Percentiles rank a stretch among this genome's conserved stretches.
These are phyloP conservation scores for Knipowitschia caucasica DNA, from an alignment of 2,797 vertebrate species.

Conservation along the genomic window DNA sequence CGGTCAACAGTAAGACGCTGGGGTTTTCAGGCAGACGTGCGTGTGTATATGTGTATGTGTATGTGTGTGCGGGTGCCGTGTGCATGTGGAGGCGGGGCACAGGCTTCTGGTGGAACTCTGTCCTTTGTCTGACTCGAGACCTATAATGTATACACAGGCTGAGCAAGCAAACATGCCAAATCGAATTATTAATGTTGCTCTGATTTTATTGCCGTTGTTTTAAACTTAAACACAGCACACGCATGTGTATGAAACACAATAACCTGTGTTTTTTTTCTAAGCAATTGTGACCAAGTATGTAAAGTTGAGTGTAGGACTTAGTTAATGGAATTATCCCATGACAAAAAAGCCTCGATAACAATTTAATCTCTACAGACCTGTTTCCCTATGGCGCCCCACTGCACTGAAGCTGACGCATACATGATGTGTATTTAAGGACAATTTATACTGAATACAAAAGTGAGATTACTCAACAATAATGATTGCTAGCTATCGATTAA, in stretches of 20 bases:
- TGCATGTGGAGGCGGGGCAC: conserved; percentile 8
- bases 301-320: conserved; percentile 16
- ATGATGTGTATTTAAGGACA: no score
- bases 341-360: no score
- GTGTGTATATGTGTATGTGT: neutral
- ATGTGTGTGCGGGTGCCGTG: conserved; percentile 10
- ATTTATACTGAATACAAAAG: no score
- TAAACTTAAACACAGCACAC: conserved; percentile 25
- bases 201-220: conserved; percentile 25
- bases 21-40: conserved; percentile 6
- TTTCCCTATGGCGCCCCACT: no score
- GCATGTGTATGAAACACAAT: conserved; percentile 7
- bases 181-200: conserved; percentile 25
- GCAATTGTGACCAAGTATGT: conserved; percentile 13
- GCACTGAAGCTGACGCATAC: no score
- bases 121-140: conserved; percentile 25
- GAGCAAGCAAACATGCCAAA: conserved; percentile 16
- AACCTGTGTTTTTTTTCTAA: neutral
- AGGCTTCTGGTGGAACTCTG: conserved; percentile 13
- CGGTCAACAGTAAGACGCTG: conserved; percentile 20
- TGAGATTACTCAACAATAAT: no score
- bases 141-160: neutral
- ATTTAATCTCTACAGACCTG: no score
- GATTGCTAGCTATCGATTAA: no score
- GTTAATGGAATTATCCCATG: neutral